phyloP scores from a whole-genome alignment of 2,113 vertebrate genomes.

The Thunnus thynnus region DNA sequence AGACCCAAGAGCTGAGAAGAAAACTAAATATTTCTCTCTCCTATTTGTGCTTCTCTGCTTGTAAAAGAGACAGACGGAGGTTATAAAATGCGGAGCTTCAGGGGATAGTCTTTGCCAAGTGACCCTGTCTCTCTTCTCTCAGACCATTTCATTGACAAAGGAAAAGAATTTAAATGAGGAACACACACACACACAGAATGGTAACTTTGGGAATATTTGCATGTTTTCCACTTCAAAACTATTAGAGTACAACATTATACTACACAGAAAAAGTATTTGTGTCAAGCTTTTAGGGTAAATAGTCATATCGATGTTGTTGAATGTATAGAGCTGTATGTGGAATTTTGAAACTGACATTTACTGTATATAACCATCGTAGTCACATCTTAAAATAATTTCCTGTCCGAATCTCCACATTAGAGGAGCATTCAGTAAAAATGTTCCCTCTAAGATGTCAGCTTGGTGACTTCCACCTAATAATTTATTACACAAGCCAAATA shows the following conservation, averaged over 20 bases:
- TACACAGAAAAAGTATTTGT: not conserved
- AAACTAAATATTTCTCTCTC: constrained; percentile 58
- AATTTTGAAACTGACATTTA: not conserved
- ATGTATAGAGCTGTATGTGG: not conserved
- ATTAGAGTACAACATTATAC: not conserved
- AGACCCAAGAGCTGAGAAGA: constrained; percentile 35
- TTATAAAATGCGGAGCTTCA: constrained; percentile 25
- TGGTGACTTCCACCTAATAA: constrained; percentile 9
- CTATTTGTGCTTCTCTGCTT: constrained; percentile 22
- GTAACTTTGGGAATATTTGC: constrained; percentile 14
- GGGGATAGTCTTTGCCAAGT: constrained; percentile 41
- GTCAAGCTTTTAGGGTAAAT: not conserved
- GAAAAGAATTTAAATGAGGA: constrained; percentile 33
- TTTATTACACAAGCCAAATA: constrained; percentile 10
- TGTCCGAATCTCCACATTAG: not conserved
- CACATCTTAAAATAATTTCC: not conserved
- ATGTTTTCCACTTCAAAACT: not conserved
- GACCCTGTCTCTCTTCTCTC: constrained; percentile 29
- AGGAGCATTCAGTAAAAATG: not conserved
- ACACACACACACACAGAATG: not conserved
- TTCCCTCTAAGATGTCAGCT: not conserved
- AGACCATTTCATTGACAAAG: constrained; percentile 8
- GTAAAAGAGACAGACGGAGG: constrained; percentile 28
- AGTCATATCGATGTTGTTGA: not conserved
- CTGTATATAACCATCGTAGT: not conserved